Conservation (phyloP, 2,113 vertebrate species). For the Myotis brandtii region DNA sequence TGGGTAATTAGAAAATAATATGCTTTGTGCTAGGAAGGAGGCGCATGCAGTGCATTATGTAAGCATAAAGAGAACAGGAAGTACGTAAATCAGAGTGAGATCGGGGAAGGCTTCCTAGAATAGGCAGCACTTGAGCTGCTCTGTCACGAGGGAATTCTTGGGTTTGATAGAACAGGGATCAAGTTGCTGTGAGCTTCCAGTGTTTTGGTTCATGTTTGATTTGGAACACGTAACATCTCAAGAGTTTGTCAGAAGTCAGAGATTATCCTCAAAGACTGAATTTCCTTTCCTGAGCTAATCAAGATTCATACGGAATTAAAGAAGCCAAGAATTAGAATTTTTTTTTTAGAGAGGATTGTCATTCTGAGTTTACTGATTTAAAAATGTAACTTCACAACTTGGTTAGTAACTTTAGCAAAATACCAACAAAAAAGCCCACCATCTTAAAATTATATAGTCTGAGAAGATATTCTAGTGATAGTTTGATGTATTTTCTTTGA, state of each 20-base stretch:
- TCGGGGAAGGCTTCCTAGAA: neutral
- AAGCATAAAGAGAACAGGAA: neutral
- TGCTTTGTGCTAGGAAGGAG: neutral
- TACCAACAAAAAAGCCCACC: neutral
- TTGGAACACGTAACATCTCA: neutral
- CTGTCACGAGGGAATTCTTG: neutral
- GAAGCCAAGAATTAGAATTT: neutral
- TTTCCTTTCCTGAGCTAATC: neutral
- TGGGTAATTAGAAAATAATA: neutral
- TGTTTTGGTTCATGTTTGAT: neutral
- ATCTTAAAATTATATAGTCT: neutral
- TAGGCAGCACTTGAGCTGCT: neutral
- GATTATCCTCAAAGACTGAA: neutral
- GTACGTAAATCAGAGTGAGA: neutral
- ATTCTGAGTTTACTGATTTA: neutral
- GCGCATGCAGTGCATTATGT: neutral
- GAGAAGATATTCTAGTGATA: neutral
- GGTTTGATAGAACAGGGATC: neutral
- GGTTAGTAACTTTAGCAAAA: conserved; percentile 1
- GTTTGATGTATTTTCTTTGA: neutral
- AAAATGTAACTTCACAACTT: neutral
- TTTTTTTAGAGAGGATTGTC: neutral
- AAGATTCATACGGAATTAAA: neutral
- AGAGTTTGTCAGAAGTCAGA: neutral
- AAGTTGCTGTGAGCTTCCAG: neutral